Evolutionary conservation across 2,888 invertebrate genomes (phyloP), one percentile per base, ranked within the genome.

Genomic region (Heliconius charithonia): DNA sequence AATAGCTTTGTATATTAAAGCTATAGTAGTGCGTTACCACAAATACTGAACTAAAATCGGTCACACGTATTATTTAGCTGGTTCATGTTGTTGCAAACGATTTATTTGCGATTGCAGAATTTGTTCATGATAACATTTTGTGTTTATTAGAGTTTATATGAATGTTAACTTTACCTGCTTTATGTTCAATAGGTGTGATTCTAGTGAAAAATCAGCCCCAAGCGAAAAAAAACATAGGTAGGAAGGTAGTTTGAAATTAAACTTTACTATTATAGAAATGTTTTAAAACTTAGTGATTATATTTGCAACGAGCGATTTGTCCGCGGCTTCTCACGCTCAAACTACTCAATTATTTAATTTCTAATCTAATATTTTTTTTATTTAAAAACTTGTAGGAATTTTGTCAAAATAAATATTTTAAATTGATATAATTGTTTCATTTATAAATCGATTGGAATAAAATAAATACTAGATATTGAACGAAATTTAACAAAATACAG

Each of bases 41-140:
- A 82, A 83, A 81, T 80, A 82, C 81, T 80, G 80, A 79, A 76
- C 79, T 81, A 79, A 83, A 84, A 83, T 83, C 81, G 81, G 83
- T 83, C 80, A 79, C 81, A 78, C 66, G 78, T 79, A 82, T 84
- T 82, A 82, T 83, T 79, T 79, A 81, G 81, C 81, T 82, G 77
- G 81, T 79, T 81, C 79, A 79, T 77, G 77, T 80, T 79, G 56
- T 59, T 74, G 74, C 66, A 76, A 79, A 75, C 75, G 69, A 79
- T 80, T 70, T 78, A 80, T 79, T 72, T 78, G 80, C 82, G 82
- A 83, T 84, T 84, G 81, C 78, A 79, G 78, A 74, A 83, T 84
- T 51, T 84, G 83, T 84, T 82, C 82, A 77, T 78, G 19, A 81
- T 79, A 74, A 29, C 59, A 59, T 62, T 37, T 37, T 32, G 19